Evolutionary conservation across 2,797 vertebrate species (phyloP).

Genomic region (Ceryle rudis): DNA sequence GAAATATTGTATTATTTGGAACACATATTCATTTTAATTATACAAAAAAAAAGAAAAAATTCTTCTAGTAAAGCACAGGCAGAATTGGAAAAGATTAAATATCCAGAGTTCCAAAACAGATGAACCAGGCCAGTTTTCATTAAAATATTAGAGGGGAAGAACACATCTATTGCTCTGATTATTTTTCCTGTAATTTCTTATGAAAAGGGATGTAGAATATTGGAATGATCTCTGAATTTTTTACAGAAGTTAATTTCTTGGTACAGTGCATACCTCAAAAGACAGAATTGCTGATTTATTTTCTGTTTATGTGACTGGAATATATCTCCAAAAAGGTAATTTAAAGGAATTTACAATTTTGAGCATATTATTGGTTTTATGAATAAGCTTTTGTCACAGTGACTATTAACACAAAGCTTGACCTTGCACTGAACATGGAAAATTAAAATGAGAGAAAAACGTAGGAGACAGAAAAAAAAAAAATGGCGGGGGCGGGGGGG

Average conservation of each 20-base stretch:
- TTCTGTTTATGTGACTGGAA: not conserved
- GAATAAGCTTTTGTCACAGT: not conserved
- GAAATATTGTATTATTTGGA: not conserved
- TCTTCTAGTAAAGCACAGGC: not conserved
- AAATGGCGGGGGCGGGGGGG: rapidly evolving
- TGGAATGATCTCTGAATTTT: not conserved
- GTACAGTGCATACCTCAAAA: not conserved
- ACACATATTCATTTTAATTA: not conserved
- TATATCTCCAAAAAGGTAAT: not conserved
- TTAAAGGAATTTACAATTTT: not conserved
- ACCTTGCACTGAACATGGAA: not conserved
- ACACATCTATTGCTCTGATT: not conserved
- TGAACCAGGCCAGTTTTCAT: not conserved
- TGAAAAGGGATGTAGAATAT: not conserved
- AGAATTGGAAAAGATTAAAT: not conserved
- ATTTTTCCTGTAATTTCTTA: not conserved
- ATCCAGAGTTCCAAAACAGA: not conserved
- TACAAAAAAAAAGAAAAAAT: not conserved
- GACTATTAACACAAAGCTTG: not conserved
- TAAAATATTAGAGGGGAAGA: not conserved
- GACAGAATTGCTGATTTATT: not conserved
- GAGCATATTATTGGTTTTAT: not conserved
- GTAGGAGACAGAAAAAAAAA: not conserved
- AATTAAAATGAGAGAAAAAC: not conserved
- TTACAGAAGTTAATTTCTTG: not conserved